A percentile compares a stretch with the other conserved stretches of the same genome.
Conservation (phyloP, 2,888 invertebrate genomes). For the Agrochola litura region DNA sequence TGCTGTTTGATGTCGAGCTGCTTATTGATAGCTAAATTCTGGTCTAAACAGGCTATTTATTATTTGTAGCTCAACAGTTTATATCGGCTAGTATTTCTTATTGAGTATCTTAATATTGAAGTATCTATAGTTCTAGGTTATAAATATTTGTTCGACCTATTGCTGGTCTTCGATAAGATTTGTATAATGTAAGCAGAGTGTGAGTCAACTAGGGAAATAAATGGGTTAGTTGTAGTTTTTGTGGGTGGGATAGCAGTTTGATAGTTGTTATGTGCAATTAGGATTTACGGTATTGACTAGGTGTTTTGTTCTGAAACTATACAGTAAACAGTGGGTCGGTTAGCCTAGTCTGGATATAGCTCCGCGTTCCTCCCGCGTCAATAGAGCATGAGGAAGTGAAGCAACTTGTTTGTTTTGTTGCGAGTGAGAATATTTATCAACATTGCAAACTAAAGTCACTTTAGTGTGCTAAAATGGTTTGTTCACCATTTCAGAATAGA, state of each 20-base stretch:
- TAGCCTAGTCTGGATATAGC: constrained; percentile 50
- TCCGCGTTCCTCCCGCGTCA: constrained; percentile 51
- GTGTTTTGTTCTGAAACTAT: constrained; percentile 41
- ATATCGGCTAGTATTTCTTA: constrained; percentile 34
- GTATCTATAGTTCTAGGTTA: constrained; percentile 53
- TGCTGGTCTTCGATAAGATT: constrained; percentile 55
- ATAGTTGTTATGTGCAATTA: constrained; percentile 51
- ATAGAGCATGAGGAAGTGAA: constrained; percentile 54
- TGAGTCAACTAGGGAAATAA: constrained; percentile 55
- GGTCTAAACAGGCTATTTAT: constrained; percentile 43
- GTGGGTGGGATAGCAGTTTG: constrained; percentile 52
- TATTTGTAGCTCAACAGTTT: constrained; percentile 43
- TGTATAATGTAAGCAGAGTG: constrained; percentile 47
- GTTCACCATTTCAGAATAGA: too few relatives aligned
- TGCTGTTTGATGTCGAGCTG: constrained; percentile 49
- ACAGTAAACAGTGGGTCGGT: constrained; percentile 20
- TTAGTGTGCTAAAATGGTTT: background rate
- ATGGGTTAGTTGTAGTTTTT: constrained; percentile 56
- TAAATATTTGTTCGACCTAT: constrained; percentile 59
- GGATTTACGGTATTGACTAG: constrained; percentile 43
- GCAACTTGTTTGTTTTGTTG: constrained; percentile 39
- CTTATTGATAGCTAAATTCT: constrained; percentile 50
- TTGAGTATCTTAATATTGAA: constrained; percentile 51
- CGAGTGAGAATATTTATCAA: constrained; percentile 22
- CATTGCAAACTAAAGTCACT: background rate